Conservation (phyloP, 2,888 invertebrate species). For the Aplocera efformata region DNA sequence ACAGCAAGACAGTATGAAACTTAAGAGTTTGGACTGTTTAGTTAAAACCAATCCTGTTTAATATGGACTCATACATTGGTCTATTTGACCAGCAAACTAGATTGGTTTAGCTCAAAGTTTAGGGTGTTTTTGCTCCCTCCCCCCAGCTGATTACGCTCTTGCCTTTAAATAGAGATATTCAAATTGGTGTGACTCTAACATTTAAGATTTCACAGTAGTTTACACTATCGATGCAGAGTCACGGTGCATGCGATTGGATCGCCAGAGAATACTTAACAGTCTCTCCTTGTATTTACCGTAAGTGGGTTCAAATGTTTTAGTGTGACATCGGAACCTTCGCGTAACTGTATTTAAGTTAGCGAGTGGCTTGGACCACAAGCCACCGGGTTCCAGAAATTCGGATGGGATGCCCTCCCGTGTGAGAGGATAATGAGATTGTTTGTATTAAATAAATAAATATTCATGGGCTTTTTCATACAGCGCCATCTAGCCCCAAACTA, state of each 20-base stretch:
- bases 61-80: too few relatives aligned
- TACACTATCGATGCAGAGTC: constrained; percentile 12
- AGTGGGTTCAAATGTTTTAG: constrained; percentile 59
- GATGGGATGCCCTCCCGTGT: background rate
- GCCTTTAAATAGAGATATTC: too few relatives aligned
- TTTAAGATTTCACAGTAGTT: constrained; percentile 11
- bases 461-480: too few relatives aligned
- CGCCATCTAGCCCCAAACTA: too few relatives aligned
- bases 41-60: too few relatives aligned
- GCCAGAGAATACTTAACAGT: constrained; percentile 27
- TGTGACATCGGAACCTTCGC: constrained; percentile 40
- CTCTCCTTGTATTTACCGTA: constrained; percentile 36
- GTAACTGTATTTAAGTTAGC: constrained; percentile 53
- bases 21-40: too few relatives aligned
- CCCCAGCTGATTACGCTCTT: too few relatives aligned
- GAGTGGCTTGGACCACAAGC: constrained; percentile 20
- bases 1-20: too few relatives aligned
- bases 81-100: too few relatives aligned
- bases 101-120: too few relatives aligned
- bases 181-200: background rate
- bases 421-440: background rate
- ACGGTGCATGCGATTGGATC: constrained; percentile 34
- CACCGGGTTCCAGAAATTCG: background rate
- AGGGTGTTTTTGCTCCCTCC: too few relatives aligned
- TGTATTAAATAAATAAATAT: too few relatives aligned